These are phyloP conservation scores for Himalopsyche japonica DNA, from an alignment of 2,888 invertebrate genomes.

Conservation along the genomic window DNA sequence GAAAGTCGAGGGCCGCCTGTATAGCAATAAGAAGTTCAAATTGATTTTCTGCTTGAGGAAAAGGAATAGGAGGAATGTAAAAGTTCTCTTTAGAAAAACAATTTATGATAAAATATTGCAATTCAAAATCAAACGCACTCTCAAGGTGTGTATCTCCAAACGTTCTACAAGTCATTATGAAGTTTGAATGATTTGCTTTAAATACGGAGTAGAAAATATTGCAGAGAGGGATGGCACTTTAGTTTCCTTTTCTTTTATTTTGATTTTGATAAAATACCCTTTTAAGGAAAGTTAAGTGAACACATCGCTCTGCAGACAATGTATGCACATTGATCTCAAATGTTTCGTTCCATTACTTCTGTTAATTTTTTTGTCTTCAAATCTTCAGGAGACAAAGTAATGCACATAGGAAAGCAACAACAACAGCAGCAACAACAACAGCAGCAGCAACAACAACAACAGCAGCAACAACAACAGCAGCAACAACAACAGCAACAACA, in stretches of 20 bases:
- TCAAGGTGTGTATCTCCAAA: not conserved
- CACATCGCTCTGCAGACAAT: not conserved
- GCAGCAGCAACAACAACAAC: not conserved
- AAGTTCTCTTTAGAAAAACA: not conserved
- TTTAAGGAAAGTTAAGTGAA: not conserved
- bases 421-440: not conserved
- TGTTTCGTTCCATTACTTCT: not conserved
- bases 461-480: not conserved
- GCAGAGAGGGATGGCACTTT: not conserved
- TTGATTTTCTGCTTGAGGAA: too few species aligned
- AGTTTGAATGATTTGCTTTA: constrained; percentile 18
- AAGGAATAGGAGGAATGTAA: not conserved
- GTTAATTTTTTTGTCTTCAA: not conserved
- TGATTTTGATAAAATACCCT: not conserved
- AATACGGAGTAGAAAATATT: constrained; percentile 18
- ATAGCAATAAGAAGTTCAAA: too few species aligned
- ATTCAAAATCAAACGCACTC: too few species aligned
- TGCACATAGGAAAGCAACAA: constrained; percentile 12
- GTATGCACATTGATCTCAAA: not conserved
- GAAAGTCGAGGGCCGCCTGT: too few species aligned
- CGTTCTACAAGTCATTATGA: constrained; percentile 24
- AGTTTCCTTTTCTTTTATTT: not conserved
- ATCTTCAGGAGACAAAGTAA: constrained; percentile 24
- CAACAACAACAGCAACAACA: not conserved
- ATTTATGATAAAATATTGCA: too few species aligned